Evolutionary conservation across 2,113 vertebrate species (phyloP).

Genomic region (Epinephelus moara): DNA sequence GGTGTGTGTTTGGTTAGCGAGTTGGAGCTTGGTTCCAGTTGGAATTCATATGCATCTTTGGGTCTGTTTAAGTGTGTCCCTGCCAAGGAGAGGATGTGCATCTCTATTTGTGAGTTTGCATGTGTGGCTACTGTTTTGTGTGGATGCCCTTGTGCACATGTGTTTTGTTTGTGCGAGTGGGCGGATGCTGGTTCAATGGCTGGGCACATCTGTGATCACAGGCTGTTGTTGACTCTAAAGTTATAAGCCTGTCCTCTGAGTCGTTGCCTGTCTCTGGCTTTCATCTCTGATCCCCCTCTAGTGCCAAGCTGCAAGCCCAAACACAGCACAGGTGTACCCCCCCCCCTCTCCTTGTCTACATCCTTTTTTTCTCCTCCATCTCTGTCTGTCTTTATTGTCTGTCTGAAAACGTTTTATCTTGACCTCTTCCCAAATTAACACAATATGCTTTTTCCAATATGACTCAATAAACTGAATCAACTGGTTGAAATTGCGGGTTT

Average conservation of each 20-base stretch:
- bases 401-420: not conserved
- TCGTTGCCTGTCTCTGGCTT: constrained; percentile 47
- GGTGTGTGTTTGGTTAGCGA: not conserved
- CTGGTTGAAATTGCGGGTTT: not conserved
- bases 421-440: not conserved
- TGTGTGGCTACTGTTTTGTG: constrained; percentile 16
- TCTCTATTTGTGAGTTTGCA: constrained; percentile 1
- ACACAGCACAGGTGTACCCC: constrained; percentile 52
- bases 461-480: not conserved
- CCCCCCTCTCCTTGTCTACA: not conserved
- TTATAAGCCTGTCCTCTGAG: constrained; percentile 42
- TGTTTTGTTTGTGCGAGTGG: constrained; percentile 46
- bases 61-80: not conserved
- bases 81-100: not conserved
- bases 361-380: constrained; percentile 3
- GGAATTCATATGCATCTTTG: constrained; percentile 32
- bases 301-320: constrained; percentile 44
- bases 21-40: constrained; percentile 15
- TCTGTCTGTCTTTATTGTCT: not conserved
- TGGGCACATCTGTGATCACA: constrained; percentile 69
- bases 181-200: constrained; percentile 35
- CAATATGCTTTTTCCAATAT: not conserved
- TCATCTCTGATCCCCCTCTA: constrained; percentile 61
- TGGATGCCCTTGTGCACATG: constrained; percentile 10
- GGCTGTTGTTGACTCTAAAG: constrained; percentile 60